Conservation (phyloP, 2,797 vertebrate species). For the Dicrostonyx torquatus region DNA sequence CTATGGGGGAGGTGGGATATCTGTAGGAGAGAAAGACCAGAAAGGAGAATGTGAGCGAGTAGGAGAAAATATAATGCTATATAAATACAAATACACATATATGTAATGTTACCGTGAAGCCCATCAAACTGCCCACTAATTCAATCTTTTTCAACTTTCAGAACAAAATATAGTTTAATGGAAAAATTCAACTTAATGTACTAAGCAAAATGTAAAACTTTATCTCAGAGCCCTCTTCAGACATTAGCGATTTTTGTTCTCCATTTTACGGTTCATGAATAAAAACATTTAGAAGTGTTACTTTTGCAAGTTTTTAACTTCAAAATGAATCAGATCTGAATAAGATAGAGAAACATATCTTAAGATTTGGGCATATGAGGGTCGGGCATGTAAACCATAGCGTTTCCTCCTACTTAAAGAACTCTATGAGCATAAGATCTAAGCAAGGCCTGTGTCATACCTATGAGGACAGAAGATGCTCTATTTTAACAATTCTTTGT, state of each 20-base stretch:
- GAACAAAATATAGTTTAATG: background rate
- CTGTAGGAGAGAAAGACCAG: background rate
- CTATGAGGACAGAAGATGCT: background rate
- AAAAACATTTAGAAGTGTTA: background rate
- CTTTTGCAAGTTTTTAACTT: conserved; percentile 3
- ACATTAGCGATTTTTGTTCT: background rate
- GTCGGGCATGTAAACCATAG: background rate
- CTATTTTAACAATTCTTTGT: background rate
- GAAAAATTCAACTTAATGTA: background rate
- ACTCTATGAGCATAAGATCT: background rate
- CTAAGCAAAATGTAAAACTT: background rate
- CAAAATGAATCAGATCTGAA: conserved; percentile 11
- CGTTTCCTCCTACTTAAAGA: conserved; percentile 13
- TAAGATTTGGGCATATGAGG: background rate
- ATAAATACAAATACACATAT: background rate
- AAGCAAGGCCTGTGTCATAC: background rate
- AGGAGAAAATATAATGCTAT: background rate
- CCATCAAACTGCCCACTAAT: background rate
- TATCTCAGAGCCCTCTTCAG: background rate
- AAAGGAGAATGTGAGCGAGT: background rate
- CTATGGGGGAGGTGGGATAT: background rate
- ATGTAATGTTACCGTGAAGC: background rate
- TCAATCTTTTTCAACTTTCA: background rate
- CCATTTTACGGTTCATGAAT: background rate
- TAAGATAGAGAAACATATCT: background rate